Conservation (phyloP, 2,888 invertebrate species). For the Cheilosia urbana region DNA sequence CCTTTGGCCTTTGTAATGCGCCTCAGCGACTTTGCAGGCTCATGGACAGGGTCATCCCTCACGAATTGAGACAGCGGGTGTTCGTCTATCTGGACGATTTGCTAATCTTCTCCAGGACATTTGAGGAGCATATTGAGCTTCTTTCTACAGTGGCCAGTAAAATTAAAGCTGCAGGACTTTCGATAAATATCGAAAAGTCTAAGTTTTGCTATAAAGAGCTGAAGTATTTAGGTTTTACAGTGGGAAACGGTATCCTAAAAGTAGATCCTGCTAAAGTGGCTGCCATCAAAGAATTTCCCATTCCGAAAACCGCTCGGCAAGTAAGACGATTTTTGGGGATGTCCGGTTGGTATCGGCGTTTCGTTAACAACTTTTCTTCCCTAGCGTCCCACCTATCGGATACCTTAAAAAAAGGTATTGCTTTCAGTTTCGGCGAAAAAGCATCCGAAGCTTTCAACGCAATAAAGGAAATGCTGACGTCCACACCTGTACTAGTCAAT, state of each 20-base stretch:
- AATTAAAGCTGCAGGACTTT: neutral
- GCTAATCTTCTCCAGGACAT: neutral
- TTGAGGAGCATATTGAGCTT: neutral
- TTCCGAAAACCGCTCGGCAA: neutral
- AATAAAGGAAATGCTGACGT: neutral
- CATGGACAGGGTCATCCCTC: neutral
- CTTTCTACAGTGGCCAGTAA: neutral
- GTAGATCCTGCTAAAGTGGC: neutral
- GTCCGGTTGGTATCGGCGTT: neutral
- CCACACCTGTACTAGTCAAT: neutral
- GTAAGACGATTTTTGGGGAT: neutral
- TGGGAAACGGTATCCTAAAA: neutral
- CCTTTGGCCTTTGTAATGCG: no score
- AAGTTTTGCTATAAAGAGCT: neutral
- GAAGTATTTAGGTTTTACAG: neutral
- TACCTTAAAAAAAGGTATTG: no score
- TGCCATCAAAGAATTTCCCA: neutral
- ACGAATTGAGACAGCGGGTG: neutral
- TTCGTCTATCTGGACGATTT: neutral
- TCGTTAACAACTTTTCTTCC: no score
- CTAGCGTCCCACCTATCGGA: no score
- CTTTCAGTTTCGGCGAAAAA: no score
- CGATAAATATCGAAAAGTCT: neutral
- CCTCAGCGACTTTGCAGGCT: no score
- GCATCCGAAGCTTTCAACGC: no score